Conservation (phyloP, 2,888 invertebrate genomes). For the Iselma pallidipennis region DNA sequence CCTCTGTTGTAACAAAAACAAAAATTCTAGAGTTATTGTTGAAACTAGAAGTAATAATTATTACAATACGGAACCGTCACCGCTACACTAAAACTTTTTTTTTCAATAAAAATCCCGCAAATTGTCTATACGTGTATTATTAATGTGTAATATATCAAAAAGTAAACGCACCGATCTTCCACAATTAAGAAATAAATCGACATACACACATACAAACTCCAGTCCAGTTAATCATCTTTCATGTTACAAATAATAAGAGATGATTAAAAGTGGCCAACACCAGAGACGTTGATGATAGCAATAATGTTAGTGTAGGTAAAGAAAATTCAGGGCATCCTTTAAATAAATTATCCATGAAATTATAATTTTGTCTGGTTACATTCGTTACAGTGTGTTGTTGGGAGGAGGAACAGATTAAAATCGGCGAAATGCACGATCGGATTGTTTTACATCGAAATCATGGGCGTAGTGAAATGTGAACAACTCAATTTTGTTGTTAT, state of each 20-base stretch:
- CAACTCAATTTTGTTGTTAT: slow-evolving; percentile 7
- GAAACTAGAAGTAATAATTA: neutral
- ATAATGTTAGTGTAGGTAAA: neutral
- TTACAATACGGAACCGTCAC: neutral
- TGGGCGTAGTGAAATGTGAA: slow-evolving; percentile 6
- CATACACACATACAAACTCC: neutral
- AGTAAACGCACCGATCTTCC: slow-evolving; percentile 21
- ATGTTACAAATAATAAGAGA: slow-evolving; percentile 9
- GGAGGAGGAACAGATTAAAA: slow-evolving; percentile 8
- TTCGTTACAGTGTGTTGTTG: neutral
- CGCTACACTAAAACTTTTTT: slow-evolving; percentile 7
- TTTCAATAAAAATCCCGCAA: slow-evolving; percentile 19
- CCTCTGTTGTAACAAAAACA: no score
- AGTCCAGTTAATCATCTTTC: neutral
- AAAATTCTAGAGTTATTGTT: no score
- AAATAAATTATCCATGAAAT: slow-evolving; percentile 18
- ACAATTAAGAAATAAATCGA: slow-evolving; percentile 32
- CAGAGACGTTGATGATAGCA: neutral
- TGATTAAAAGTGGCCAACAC: slow-evolving; percentile 4
- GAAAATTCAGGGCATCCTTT: slow-evolving; percentile 12
- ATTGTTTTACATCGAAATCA: slow-evolving; percentile 7
- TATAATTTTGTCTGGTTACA: slow-evolving; percentile 8
- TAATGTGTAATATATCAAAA: slow-evolving; percentile 29
- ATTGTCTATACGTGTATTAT: slow-evolving; percentile 24
- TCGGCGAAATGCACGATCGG: slow-evolving; percentile 9